phyloP scores from a whole-genome alignment of 2,888 invertebrate genomes.

The Ypsolopha sequella region DNA sequence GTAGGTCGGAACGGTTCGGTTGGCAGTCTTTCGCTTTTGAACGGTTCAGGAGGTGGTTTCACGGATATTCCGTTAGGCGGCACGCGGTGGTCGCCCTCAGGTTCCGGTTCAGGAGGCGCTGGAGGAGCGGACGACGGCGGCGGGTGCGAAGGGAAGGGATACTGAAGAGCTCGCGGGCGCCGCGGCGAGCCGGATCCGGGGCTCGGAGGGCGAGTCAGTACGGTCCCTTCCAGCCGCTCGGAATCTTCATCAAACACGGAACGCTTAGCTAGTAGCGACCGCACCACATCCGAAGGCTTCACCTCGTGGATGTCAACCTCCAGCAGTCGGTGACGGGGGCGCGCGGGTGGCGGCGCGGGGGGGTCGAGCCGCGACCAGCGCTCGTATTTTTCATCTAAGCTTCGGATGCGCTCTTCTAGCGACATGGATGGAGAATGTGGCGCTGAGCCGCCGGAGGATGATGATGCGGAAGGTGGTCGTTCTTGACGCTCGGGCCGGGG shows the following conservation, averaged over 20 bases:
- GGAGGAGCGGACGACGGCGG: slow-evolving; percentile 4
- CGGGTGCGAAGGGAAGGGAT: slow-evolving; percentile 49
- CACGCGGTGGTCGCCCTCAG: slow-evolving; percentile 1
- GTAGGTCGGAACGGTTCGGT: no score
- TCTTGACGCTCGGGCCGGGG: slow-evolving; percentile 74
- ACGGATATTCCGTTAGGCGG: not conserved
- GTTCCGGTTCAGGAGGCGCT: slow-evolving; percentile 5
- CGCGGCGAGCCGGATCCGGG: slow-evolving; percentile 37
- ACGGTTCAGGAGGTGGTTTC: not conserved
- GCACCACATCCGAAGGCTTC: slow-evolving; percentile 94
- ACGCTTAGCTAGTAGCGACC: slow-evolving; percentile 90
- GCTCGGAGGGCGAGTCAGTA: slow-evolving; percentile 81
- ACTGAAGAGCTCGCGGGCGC: slow-evolving; percentile 73
- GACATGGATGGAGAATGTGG: slow-evolving; percentile 78
- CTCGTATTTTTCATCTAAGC: slow-evolving; percentile 93
- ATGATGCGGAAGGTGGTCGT: slow-evolving; percentile 79
- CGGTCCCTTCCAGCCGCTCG: slow-evolving; percentile 88
- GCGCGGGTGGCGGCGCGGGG: slow-evolving; percentile 68
- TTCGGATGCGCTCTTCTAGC: slow-evolving; percentile 92
- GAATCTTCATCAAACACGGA: slow-evolving; percentile 97
- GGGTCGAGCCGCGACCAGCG: slow-evolving; percentile 82
- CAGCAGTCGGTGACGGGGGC: slow-evolving; percentile 79
- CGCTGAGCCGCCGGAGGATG: slow-evolving; percentile 79
- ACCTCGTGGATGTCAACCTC: slow-evolving; percentile 84
- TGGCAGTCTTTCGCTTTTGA: not conserved